These are phyloP conservation scores for Orientallactaga sibirica DNA, from an alignment of 2,797 vertebrate species.

Conservation along the genomic window DNA sequence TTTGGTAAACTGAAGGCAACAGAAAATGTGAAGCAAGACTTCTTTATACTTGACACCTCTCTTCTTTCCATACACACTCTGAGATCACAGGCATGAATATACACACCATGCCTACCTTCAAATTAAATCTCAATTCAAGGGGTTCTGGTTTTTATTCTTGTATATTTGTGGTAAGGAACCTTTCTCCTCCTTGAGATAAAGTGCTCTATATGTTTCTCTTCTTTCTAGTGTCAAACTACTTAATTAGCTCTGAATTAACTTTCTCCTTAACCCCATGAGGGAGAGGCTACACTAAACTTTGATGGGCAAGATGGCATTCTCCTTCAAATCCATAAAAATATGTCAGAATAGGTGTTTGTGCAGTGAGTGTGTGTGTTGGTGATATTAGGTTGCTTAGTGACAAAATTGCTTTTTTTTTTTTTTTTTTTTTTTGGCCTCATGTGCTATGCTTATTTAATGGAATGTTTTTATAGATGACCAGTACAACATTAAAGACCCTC, in stretches of 20 bases:
- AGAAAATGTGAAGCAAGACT: slow-evolving; percentile 1
- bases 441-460: neutral
- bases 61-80: neutral
- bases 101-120: neutral
- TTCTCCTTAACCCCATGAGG: neutral
- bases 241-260: neutral
- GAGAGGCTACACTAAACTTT: slow-evolving; percentile 8
- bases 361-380: neutral
- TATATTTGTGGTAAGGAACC: neutral
- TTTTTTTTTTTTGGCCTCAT: neutral
- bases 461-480: slow-evolving; percentile 25
- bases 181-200: neutral
- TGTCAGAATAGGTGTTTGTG: neutral
- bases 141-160: slow-evolving; percentile 27
- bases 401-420: neutral
- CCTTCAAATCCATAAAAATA: neutral
- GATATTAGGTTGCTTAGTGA: neutral
- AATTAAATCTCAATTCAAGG: slow-evolving; percentile 22
- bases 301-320: slow-evolving; percentile 1
- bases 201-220: neutral
- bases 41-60: neutral
- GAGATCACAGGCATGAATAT: neutral
- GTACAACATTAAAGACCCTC: neutral
- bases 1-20: neutral
- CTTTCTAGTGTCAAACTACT: slow-evolving; percentile 39